These are phyloP conservation scores for Brachypterus glaber DNA, from an alignment of 2,888 invertebrate species.

Conservation along the genomic window DNA sequence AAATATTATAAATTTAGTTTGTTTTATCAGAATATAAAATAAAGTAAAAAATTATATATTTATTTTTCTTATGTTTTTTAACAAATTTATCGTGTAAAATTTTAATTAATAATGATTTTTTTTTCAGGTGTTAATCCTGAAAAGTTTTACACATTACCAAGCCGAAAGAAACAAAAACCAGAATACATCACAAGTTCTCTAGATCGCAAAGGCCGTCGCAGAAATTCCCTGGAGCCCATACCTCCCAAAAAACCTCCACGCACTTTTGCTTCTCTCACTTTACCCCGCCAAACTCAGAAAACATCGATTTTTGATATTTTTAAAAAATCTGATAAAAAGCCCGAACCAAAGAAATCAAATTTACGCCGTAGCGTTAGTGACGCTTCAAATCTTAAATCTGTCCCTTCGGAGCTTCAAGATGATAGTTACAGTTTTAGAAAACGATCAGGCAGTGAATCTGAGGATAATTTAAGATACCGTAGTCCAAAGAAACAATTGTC, in stretches of 20 bases:
- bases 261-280: neutral
- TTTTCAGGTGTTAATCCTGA: constrained; percentile 41
- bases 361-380: constrained; percentile 43
- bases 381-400: constrained; percentile 51
- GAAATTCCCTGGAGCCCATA: constrained; percentile 51
- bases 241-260: constrained; percentile 32
- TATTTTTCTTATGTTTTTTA: too few species aligned
- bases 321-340: constrained; percentile 51
- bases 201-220: constrained; percentile 29
- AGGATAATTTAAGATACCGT: constrained; percentile 31
- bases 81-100: too few species aligned
- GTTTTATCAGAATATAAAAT: too few species aligned
- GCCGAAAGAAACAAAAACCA: constrained; percentile 46
- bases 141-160: constrained; percentile 60
- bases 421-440: constrained; percentile 39
- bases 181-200: constrained; percentile 30
- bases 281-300: constrained; percentile 25
- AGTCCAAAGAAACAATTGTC: constrained; percentile 60
- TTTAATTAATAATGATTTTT: too few species aligned
- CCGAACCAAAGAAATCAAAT: constrained; percentile 45
- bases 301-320: constrained; percentile 60
- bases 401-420: constrained; percentile 23
- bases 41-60: too few species aligned
- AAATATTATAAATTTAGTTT: too few species aligned
- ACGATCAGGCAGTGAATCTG: constrained; percentile 41